Conservation (phyloP, 1,140 invertebrate species). For the Schlechtendalia chinensis region DNA sequence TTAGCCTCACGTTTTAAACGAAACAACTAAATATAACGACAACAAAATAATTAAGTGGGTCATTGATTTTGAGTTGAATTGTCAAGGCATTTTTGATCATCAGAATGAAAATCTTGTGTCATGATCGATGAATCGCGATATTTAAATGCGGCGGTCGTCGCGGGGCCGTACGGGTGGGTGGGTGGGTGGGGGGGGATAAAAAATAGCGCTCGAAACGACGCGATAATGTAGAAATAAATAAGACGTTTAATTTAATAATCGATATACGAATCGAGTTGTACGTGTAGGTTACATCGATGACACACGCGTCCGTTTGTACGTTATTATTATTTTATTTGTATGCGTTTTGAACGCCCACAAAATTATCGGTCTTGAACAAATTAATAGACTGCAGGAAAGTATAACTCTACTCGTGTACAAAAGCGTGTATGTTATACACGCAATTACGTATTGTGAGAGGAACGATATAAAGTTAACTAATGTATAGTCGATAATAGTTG, state of each 20-base stretch:
- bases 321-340: not conserved
- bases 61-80: not conserved
- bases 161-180: no score
- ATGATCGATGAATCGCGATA: not conserved
- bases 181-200: no score
- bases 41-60: slow-evolving; percentile 25
- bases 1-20: not conserved
- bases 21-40: not conserved
- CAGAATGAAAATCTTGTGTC: slow-evolving; percentile 3
- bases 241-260: no score
- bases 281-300: no score
- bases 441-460: no score
- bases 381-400: no score
- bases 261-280: no score
- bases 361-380: not conserved
- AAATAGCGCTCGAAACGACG: not conserved
- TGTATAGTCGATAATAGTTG: no score
- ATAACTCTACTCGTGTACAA: no score
- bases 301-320: no score
- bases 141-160: not conserved
- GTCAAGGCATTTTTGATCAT: slow-evolving; percentile 11
- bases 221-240: not conserved
- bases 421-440: no score
- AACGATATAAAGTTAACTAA: no score
- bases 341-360: not conserved